Evolutionary conservation across 2,113 vertebrate species (phyloP).

Genomic region (Sterrhoptilus dennistouni): DNA sequence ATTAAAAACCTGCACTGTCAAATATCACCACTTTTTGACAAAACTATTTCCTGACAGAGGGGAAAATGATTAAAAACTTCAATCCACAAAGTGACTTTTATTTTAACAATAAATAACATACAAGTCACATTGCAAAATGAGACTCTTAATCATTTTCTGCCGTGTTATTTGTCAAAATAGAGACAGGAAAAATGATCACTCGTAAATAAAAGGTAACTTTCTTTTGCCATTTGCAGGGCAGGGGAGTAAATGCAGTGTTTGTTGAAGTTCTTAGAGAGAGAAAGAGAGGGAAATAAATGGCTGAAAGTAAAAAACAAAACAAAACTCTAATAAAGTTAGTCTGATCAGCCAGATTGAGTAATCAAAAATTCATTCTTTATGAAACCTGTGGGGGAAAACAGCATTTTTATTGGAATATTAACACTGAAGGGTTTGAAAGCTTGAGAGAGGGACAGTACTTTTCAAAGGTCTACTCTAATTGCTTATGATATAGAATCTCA

Average conservation of each 20-base stretch:
- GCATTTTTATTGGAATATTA: background rate
- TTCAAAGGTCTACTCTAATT: background rate
- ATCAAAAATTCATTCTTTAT: constrained; percentile 12
- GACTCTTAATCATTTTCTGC: constrained; percentile 69
- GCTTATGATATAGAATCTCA: background rate
- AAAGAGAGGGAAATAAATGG: background rate
- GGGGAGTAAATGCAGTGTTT: constrained; percentile 19
- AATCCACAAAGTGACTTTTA: constrained; percentile 76
- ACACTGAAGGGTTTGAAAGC: background rate
- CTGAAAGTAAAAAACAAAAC: background rate
- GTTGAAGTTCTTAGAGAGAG: constrained; percentile 4
- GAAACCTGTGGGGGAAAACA: background rate
- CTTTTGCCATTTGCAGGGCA: constrained; percentile 35
- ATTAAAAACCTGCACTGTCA: background rate
- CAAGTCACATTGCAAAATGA: constrained; percentile 75
- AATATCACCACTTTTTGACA: constrained; percentile 37
- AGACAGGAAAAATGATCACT: constrained; percentile 68
- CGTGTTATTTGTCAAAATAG: constrained; percentile 74
- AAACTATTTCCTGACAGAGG: constrained; percentile 46
- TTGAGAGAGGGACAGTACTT: background rate
- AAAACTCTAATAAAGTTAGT: background rate
- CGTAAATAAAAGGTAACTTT: constrained; percentile 72
- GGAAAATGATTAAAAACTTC: constrained; percentile 74
- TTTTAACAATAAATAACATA: constrained; percentile 77
- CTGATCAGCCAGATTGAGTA: background rate